phyloP scores from a whole-genome alignment of 2,888 invertebrate genomes.

The Calameuta idolon region DNA sequence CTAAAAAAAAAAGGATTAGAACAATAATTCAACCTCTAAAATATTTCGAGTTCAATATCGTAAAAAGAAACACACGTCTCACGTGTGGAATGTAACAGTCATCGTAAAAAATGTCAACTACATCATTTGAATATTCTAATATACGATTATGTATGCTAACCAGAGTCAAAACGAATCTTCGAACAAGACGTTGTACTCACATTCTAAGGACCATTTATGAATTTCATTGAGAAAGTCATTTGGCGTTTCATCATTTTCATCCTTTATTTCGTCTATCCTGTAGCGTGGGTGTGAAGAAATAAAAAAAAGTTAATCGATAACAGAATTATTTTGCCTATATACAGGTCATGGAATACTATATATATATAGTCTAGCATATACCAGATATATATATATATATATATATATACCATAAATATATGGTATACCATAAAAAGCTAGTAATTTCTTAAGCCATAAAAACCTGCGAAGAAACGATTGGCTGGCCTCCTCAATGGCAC shows the following conservation, averaged over 20 bases:
- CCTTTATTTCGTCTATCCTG: conserved; percentile 72
- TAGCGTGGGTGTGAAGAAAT: conserved; percentile 27
- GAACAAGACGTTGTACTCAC: conserved; percentile 68
- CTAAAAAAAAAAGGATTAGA: conserved; percentile 60
- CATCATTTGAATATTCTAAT: not conserved
- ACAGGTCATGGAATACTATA: too few relatives aligned
- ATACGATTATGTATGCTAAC: not conserved
- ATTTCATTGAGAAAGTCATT: conserved; percentile 78
- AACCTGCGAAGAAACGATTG: conserved; percentile 77
- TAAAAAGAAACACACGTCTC: not conserved
- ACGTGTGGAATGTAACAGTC: not conserved
- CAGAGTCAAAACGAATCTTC: not conserved
- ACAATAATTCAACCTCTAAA: not conserved
- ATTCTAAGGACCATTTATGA: conserved; percentile 85
- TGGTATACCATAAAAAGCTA: not conserved
- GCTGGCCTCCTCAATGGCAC: conserved; percentile 78
- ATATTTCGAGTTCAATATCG: not conserved
- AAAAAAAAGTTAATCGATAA: not conserved
- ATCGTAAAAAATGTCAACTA: not conserved
- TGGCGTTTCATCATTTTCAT: conserved; percentile 73
- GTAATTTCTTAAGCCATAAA: not conserved
- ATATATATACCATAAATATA: too few relatives aligned
- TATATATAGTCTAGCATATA: too few relatives aligned
- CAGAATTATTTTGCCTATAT: too few relatives aligned
- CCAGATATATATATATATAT: too few relatives aligned